These are phyloP conservation scores for Carcina quercana DNA, from an alignment of 2,888 invertebrate species.

Conservation along the genomic window DNA sequence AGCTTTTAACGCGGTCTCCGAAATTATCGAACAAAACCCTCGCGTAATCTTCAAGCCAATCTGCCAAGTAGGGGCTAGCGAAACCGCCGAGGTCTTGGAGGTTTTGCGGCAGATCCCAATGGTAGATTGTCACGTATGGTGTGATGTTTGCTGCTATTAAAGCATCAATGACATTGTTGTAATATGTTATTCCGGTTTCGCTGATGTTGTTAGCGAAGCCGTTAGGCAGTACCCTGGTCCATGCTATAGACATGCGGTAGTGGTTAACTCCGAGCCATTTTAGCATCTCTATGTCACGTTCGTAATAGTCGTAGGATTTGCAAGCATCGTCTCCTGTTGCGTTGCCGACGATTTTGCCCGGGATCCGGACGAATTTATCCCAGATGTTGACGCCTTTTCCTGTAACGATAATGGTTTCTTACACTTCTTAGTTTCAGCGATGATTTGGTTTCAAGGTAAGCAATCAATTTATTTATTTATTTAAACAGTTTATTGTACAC, in stretches of 20 bases:
- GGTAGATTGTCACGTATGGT: conserved; percentile 78
- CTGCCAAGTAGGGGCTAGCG: conserved; percentile 75
- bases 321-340: conserved; percentile 78
- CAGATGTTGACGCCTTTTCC: conserved; percentile 79
- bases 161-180: conserved; percentile 75
- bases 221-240: conserved; percentile 79
- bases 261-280: conserved; percentile 68
- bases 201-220: conserved; percentile 64
- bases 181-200: conserved; percentile 69
- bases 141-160: conserved; percentile 68
- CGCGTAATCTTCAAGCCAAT: conserved; percentile 77
- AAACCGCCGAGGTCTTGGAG: conserved; percentile 78
- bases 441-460: too few relatives aligned
- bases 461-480: too few relatives aligned
- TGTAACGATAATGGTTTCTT: too few relatives aligned
- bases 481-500: too few relatives aligned
- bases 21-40: conserved; percentile 64
- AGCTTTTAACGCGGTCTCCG: conserved; percentile 62
- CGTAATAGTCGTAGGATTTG: conserved; percentile 78
- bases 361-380: conserved; percentile 77
- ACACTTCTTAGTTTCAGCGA: too few relatives aligned
- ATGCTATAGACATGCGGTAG: conserved; percentile 78
- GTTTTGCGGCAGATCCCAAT: conserved; percentile 78
- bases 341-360: conserved; percentile 67
- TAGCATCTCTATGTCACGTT: conserved; percentile 75